These are phyloP conservation scores for Lochmaea capreae DNA, from an alignment of 2,888 invertebrate genomes.

Conservation along the genomic window DNA sequence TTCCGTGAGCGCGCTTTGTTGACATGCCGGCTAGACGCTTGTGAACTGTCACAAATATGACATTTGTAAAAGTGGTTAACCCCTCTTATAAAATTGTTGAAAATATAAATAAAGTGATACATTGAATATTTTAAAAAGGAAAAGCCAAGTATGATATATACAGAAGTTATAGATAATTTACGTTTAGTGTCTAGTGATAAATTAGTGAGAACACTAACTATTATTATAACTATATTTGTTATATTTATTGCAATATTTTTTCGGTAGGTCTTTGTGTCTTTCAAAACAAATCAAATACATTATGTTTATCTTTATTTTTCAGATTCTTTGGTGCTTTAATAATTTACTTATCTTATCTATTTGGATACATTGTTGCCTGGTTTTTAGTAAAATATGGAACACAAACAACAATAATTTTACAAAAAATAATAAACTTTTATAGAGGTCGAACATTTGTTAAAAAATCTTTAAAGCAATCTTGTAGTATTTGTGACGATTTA, in stretches of 20 bases:
- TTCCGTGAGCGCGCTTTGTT: too few relatives aligned
- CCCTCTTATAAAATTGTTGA: background rate
- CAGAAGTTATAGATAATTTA: conserved; percentile 46
- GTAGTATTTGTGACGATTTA: conserved; percentile 72
- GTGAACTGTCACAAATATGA: too few relatives aligned
- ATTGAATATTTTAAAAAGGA: background rate
- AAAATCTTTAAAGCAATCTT: conserved; percentile 58
- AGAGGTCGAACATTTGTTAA: conserved; percentile 48
- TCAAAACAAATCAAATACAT: background rate
- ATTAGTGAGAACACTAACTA: conserved; percentile 49
- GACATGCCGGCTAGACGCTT: too few relatives aligned
- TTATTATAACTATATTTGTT: conserved; percentile 39
- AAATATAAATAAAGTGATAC: conserved; percentile 1
- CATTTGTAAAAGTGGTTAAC: too few relatives aligned
- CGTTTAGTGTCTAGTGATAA: conserved; percentile 50
- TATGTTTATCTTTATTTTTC: conserved; percentile 46
- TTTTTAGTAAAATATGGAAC: conserved; percentile 61
- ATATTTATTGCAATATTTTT: conserved; percentile 37
- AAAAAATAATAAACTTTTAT: conserved; percentile 58
- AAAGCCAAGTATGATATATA: conserved; percentile 26
- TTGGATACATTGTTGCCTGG: conserved; percentile 64
- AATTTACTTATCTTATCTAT: conserved; percentile 61
- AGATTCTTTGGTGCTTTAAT: conserved; percentile 62
- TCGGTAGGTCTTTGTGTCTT: conserved; percentile 33
- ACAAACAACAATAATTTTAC: conserved; percentile 55